Conservation (phyloP, 1,140 invertebrate species). For the Oryctes rhinoceros region DNA sequence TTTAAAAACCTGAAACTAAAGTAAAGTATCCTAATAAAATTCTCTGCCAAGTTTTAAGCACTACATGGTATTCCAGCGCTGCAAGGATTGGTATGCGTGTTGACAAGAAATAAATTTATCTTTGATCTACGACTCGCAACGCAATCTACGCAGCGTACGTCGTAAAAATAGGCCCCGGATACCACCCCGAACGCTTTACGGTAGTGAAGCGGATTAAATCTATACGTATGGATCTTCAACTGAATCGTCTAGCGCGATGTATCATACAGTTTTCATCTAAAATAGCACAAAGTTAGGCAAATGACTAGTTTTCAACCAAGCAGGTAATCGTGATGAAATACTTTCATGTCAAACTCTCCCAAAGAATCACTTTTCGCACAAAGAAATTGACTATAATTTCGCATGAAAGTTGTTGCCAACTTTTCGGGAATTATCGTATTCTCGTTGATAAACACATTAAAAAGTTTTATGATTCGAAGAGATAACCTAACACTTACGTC, state of each 20-base stretch:
- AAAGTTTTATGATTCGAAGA: slow-evolving; percentile 10
- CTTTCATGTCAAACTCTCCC: slow-evolving; percentile 27
- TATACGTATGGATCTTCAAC: too few relatives aligned
- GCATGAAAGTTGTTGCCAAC: slow-evolving; percentile 7
- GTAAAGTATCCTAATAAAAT: slow-evolving; percentile 21
- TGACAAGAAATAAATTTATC: slow-evolving; percentile 25
- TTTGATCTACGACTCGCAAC: background rate
- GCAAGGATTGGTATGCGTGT: slow-evolving; percentile 15
- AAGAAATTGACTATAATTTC: slow-evolving; percentile 28
- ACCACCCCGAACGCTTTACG: background rate
- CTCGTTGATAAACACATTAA: slow-evolving; percentile 29
- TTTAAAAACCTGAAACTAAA: slow-evolving; percentile 16
- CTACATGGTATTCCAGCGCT: background rate
- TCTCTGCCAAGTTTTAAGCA: slow-evolving; percentile 24
- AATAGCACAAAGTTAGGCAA: background rate
- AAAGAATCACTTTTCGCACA: slow-evolving; percentile 1
- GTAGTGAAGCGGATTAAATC: background rate
- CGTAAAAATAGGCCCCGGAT: background rate
- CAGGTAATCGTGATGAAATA: background rate
- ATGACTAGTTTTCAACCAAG: background rate
- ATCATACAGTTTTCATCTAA: background rate
- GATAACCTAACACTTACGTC: slow-evolving; percentile 1
- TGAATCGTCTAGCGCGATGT: too few relatives aligned
- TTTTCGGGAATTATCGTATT: background rate
- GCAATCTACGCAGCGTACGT: too few relatives aligned